A percentile compares a stretch with the other conserved stretches of the same genome.
These are phyloP conservation scores for Cherax destructor DNA, from an alignment of 1,140 invertebrate species.

Conservation along the genomic window DNA sequence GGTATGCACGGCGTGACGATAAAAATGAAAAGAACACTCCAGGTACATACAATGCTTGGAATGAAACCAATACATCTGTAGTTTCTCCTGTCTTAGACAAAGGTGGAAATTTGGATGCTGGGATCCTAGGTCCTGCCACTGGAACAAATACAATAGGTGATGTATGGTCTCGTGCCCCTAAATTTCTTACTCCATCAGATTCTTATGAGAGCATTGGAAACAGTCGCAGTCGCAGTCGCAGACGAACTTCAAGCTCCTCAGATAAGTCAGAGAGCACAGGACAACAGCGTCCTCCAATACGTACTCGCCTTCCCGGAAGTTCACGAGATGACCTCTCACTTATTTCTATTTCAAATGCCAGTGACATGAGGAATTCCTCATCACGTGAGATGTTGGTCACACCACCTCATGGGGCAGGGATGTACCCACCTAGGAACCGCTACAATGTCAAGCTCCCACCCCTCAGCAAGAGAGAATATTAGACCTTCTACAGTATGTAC, in stretches of 20 bases:
- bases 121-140: constrained; percentile 12
- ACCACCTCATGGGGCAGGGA: constrained; percentile 55
- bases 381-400: constrained; percentile 18
- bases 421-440: constrained; percentile 66
- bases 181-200: neutral
- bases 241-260: constrained; percentile 27
- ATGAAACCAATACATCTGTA: constrained; percentile 5
- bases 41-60: constrained; percentile 42
- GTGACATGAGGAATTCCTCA: constrained; percentile 39
- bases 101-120: neutral
- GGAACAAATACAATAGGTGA: constrained; percentile 21
- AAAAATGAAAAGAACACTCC: constrained; percentile 44
- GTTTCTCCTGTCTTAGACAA: neutral
- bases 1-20: constrained; percentile 56
- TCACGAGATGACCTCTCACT: constrained; percentile 58
- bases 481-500: neutral
- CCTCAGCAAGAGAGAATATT: constrained; percentile 57
- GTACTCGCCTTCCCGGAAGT: constrained; percentile 37
- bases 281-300: constrained; percentile 49
- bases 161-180: constrained; percentile 37
- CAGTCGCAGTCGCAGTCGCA: constrained; percentile 17
- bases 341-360: constrained; percentile 47
- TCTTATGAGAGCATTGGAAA: constrained; percentile 30
- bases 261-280: constrained; percentile 23
- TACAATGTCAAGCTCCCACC: constrained; percentile 67